Evolutionary conservation across 2,113 vertebrate species (phyloP).

Genomic region (Carollia perspicillata): DNA sequence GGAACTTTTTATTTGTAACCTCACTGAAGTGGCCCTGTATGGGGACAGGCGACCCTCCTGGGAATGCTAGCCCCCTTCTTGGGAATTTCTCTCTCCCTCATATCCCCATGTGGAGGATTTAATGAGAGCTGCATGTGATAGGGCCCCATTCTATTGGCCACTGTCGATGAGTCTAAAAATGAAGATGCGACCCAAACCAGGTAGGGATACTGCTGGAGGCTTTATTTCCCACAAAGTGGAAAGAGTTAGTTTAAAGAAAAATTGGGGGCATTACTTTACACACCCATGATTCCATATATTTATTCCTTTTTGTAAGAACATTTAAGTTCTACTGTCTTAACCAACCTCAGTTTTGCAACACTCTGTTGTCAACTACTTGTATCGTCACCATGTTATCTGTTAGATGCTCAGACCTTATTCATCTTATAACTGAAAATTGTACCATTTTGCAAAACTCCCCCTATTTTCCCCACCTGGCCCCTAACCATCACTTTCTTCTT

Average conservation of each 20-base stretch:
- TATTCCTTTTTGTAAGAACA: background rate
- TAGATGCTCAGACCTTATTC: background rate
- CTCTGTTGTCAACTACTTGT: background rate
- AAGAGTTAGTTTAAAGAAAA: background rate
- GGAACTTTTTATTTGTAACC: background rate
- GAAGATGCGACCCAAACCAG: background rate
- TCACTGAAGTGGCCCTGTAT: background rate
- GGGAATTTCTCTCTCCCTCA: background rate
- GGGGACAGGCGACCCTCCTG: too few species aligned
- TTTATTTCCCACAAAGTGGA: background rate
- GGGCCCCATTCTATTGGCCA: background rate
- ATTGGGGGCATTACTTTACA: background rate
- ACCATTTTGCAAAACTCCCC: background rate
- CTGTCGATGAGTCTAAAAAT: background rate
- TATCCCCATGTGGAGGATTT: background rate
- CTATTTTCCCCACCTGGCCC: background rate
- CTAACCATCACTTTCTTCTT: background rate
- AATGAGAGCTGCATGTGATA: background rate
- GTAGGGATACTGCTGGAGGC: background rate
- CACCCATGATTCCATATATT: background rate
- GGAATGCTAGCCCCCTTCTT: background rate
- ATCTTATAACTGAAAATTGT: background rate
- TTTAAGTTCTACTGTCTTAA: background rate
- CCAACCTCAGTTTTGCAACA: background rate
- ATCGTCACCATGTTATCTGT: background rate